Evolutionary conservation across 1,140 invertebrate species (phyloP).

Genomic region (Atopsyche davidsoni): DNA sequence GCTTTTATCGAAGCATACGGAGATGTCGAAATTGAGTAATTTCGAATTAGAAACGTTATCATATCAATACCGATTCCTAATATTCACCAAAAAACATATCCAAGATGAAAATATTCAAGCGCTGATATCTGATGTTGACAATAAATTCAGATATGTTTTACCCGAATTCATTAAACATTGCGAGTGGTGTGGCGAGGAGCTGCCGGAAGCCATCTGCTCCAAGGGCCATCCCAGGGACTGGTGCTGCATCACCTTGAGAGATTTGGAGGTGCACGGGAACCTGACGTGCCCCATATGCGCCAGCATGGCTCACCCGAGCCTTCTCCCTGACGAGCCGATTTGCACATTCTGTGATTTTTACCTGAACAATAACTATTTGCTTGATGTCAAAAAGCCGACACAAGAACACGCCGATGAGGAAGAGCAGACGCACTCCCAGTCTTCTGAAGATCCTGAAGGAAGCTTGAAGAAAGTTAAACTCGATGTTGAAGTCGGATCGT

Average conservation of each 20-base stretch:
- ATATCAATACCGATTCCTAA: slow-evolving; percentile 2
- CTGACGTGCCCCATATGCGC: slow-evolving; percentile 8
- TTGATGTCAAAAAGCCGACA: no score
- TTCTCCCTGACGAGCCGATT: not conserved
- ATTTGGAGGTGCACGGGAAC: not conserved
- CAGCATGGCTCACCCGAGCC: not conserved
- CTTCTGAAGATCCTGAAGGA: no score
- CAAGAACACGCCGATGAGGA: no score
- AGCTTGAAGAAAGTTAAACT: no score
- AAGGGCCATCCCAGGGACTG: slow-evolving; percentile 7
- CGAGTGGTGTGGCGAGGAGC: slow-evolving; percentile 11
- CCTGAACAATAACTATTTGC: no score
- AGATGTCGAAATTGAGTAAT: not conserved
- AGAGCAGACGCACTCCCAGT: no score
- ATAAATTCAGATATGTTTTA: no score
- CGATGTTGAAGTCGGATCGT: no score
- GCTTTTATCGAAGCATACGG: not conserved
- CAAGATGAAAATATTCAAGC: not conserved
- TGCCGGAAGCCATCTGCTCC: slow-evolving; percentile 1
- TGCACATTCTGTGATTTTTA: slow-evolving; percentile 16
- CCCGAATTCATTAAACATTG: not conserved
- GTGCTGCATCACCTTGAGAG: slow-evolving; percentile 11
- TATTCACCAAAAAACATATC: not conserved
- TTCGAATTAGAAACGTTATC: slow-evolving; percentile 2
- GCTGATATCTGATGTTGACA: slow-evolving; percentile 1